Evolutionary conservation across 2,113 vertebrate genomes (phyloP).

Genomic region (Recurvirostra avosetta): DNA sequence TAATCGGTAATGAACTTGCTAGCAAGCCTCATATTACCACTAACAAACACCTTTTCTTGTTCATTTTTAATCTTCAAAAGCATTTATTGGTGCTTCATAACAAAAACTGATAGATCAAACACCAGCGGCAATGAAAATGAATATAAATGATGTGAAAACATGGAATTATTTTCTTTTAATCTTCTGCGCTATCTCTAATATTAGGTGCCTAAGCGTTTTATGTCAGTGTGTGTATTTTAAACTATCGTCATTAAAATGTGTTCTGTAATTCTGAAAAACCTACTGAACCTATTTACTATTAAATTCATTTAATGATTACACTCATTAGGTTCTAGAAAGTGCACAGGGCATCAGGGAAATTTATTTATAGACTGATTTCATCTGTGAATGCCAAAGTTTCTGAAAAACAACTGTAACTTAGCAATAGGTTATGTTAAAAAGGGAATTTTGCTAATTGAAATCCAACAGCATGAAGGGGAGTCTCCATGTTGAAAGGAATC

Average conservation of each 20-base stretch:
- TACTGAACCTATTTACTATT: background rate
- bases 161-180: conserved; percentile 22
- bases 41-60: background rate
- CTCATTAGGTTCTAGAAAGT: background rate
- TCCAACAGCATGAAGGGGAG: background rate
- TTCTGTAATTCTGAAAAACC: background rate
- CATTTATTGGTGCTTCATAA: conserved; percentile 3
- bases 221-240: background rate
- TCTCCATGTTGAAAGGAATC: background rate
- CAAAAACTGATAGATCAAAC: conserved; percentile 64
- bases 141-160: conserved; percentile 32
- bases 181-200: background rate
- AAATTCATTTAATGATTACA: background rate
- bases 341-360: background rate
- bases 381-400: background rate
- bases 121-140: conserved; percentile 38
- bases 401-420: background rate
- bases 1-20: conserved; percentile 8
- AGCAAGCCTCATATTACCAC: background rate
- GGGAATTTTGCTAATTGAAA: background rate
- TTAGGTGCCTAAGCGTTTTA: background rate
- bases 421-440: background rate
- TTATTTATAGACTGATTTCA: background rate
- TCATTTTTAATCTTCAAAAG: conserved; percentile 40
- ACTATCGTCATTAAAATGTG: background rate